Evolutionary conservation across 2,888 invertebrate species (phyloP).

Genomic region (Agrilus mali): DNA sequence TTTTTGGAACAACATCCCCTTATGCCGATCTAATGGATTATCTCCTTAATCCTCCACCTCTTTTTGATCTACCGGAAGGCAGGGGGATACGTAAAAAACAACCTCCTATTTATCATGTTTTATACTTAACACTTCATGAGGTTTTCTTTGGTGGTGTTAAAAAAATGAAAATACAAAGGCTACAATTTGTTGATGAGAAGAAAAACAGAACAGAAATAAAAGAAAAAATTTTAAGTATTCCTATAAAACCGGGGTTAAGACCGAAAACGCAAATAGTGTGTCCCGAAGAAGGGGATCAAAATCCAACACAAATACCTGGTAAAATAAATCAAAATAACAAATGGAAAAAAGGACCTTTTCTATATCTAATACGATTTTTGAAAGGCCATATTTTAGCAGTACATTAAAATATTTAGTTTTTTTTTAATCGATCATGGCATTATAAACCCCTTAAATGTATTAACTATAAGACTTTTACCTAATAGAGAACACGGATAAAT

Average conservation of each 20-base stretch:
- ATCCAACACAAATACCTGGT: slow-evolving; percentile 56
- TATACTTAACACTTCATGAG: slow-evolving; percentile 49
- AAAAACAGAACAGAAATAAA: slow-evolving; percentile 46
- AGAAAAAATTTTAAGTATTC: slow-evolving; percentile 63
- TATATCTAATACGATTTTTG: too few relatives aligned
- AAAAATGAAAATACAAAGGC: slow-evolving; percentile 67
- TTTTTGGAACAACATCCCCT: slow-evolving; percentile 74
- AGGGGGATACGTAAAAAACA: slow-evolving; percentile 54
- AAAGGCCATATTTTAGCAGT: too few relatives aligned
- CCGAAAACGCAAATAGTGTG: slow-evolving; percentile 61
- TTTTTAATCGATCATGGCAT: too few relatives aligned
- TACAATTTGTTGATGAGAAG: slow-evolving; percentile 53
- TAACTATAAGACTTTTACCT: too few relatives aligned
- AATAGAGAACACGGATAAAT: too few relatives aligned
- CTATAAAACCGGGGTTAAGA: slow-evolving; percentile 62
- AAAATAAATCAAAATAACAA: slow-evolving; percentile 3
- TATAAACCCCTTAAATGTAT: not conserved
- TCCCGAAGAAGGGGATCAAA: slow-evolving; percentile 69
- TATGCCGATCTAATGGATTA: slow-evolving; percentile 64
- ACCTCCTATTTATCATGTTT: slow-evolving; percentile 40
- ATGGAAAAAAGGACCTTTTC: too few relatives aligned
- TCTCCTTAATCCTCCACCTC: slow-evolving; percentile 46
- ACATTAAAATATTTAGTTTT: too few relatives aligned
- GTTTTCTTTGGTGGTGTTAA: slow-evolving; percentile 64
- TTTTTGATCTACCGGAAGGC: slow-evolving; percentile 47